Base-by-base conservation (phyloP, 2,888 invertebrate genomes). In the Rhimphoctona megacephalus region DNA sequence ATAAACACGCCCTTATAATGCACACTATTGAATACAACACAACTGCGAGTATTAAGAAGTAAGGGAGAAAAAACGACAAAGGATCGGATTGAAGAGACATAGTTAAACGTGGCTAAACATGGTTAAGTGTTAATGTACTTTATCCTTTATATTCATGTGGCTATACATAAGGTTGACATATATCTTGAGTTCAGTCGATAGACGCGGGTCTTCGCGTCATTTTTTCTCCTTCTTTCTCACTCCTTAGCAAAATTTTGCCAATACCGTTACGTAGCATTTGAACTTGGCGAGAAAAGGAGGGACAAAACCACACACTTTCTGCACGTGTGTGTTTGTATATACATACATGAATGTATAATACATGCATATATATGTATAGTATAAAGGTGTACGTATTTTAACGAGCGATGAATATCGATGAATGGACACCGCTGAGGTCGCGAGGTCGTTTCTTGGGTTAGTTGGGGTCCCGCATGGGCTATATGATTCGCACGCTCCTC, bases 341-440 rank as follows among this genome's bases (percentile, higher is more conserved):
- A 74, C 30, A 25, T 64, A 43, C 30, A 43, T 61, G 36, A 17
- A 46, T 66, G 39, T 67, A 77, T 54, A 25, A 33, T 46, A 61
- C 52, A 3, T 64, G 19, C 43, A 36, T 72, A 17, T 69, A 70
- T 79, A 67, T 36, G 61, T 78, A 61, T 69, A 61, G 52, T 72
- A 64, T 72, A 83, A 86, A 78, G 80, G 80, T 83, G 77, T 77
- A 81, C 81, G 86, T 86, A 86, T 83, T 86, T 86, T 86, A 86
- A 86, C 86, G 86, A 86, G 86, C 86, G 86, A 86, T 86, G 86
- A 83, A 86, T 86, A 86, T 86, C 86, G 86, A 86, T 86, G 86
- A 86, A 86, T 86, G 86, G 86, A 86, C 86, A 86, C 81, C 81
- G 81, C 77, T 67, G 86, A 86, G 86, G 86, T 86, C 86, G 86